Evolutionary conservation across 2,113 vertebrate genomes (phyloP), one percentile per base, ranked within the genome.

Genomic region (Anser brachyrhynchus): DNA sequence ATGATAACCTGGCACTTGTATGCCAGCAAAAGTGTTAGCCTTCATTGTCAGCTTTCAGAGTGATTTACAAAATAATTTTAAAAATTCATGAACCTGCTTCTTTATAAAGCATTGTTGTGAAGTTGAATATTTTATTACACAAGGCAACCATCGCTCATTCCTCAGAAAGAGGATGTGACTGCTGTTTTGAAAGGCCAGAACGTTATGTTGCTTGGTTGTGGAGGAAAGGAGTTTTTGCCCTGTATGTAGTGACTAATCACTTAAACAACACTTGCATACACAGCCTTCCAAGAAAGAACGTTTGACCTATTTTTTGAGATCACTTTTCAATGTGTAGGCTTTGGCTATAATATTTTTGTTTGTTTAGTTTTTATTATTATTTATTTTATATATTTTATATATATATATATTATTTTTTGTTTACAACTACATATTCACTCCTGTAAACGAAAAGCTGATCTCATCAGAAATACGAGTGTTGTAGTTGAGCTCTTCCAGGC

Each of bases 61-160:
- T 97, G 97, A 97, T 97, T 97, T 98, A 98, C 97, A 95, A 97
- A 98, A 97, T 97, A 93, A 94, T 95, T 97, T 96, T 83, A 90
- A 97, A 97, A 97, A 97, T 97, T 97, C 96, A 97, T 97, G 97
- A 98, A 43, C 92, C 87, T 72, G 54, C 96, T 95, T 95, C 96
- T 96, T 96, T 93, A 86, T 92, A 94, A 96, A 97, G 88, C 57
- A 10, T 75, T 95, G 87, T 96, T 96, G 96, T 91, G 94, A 92
- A 96, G 96, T 91, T 97, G 96, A 98, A 97, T 97, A 97, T 97
- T 97, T 97, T 96, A 97, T 96, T 84, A 43, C 76, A 81, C 74
- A 26, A 90, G 95, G 96, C 97, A 94, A 57, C 91, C 95, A 95
- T 96, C 94, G 92, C 54, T 97, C 95, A 96, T 43, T 78, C 84